Percentiles rank a stretch among this genome's conserved stretches.
phyloP scores from a whole-genome alignment of 2,113 vertebrate genomes.

The Hiodon alosoides region DNA sequence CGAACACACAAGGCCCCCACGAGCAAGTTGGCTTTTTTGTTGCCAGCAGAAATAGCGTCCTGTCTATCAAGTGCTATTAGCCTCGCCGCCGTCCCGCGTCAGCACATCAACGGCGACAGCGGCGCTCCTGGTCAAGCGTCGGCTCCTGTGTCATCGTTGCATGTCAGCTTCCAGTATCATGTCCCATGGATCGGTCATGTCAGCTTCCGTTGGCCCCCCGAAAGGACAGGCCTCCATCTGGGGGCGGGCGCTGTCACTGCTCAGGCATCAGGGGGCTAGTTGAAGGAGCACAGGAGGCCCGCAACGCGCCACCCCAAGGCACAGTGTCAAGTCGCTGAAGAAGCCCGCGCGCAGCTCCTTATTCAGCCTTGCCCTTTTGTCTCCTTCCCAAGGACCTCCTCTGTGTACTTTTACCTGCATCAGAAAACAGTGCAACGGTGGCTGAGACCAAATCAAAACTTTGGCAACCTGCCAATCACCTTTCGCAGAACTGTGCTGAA shows the following conservation, averaged over 20 bases:
- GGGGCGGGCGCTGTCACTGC: conserved; percentile 56
- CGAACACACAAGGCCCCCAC: background rate
- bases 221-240: conserved; percentile 59
- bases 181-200: conserved; percentile 58
- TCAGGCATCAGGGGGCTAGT: conserved; percentile 47
- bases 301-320: background rate
- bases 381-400: too few species aligned
- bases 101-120: conserved; percentile 57
- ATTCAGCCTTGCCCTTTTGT: background rate
- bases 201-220: conserved; percentile 58
- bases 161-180: conserved; percentile 50
- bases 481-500: too few species aligned
- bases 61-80: conserved; percentile 58
- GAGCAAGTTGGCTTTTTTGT: conserved; percentile 22
- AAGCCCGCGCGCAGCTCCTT: background rate
- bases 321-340: too few species aligned
- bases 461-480: too few species aligned
- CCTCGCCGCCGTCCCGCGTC: conserved; percentile 48
- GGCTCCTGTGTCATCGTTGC: conserved; percentile 48
- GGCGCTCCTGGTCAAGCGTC: conserved; percentile 45
- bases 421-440: background rate
- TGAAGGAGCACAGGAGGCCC: conserved; percentile 29
- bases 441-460: background rate
- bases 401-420: background rate
- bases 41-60: conserved; percentile 40